Evolutionary conservation across 1,140 invertebrate genomes (phyloP).

Genomic region (Achatina immaculata): DNA sequence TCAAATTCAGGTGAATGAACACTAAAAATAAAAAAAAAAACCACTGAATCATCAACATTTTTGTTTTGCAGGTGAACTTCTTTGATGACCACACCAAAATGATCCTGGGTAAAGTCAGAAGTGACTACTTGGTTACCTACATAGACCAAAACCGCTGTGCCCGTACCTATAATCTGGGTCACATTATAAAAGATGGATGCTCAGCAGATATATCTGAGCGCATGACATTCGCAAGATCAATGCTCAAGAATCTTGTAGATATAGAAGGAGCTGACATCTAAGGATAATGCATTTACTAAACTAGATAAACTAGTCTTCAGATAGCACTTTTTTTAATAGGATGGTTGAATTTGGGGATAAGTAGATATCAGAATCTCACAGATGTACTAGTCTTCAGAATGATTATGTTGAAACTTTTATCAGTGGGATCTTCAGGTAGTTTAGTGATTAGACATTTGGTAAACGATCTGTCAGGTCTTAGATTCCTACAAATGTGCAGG

Average conservation of each 20-base stretch:
- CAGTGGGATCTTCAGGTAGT: no score
- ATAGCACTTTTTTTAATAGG: no score
- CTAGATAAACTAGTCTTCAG: no score
- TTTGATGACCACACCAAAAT: slow-evolving; percentile 96
- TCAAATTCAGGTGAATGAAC: no score
- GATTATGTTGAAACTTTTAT: no score
- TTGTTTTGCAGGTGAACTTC: slow-evolving; percentile 89
- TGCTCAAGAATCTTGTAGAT: slow-evolving; percentile 78
- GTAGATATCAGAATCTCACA: background rate
- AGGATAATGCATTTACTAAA: no score
- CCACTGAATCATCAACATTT: no score
- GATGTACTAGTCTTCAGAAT: background rate
- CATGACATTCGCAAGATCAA: slow-evolving; percentile 87
- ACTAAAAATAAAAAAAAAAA: no score
- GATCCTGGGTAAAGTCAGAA: slow-evolving; percentile 89
- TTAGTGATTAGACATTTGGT: no score
- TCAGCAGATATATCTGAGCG: slow-evolving; percentile 82
- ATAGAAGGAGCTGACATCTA: slow-evolving; percentile 68
- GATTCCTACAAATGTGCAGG: no score
- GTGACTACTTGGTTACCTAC: slow-evolving; percentile 88
- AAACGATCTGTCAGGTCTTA: no score
- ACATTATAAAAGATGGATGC: slow-evolving; percentile 87
- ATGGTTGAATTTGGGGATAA: no score
- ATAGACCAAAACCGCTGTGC: slow-evolving; percentile 92
- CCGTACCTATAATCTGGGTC: slow-evolving; percentile 88